These are phyloP conservation scores for Nephotettix cincticeps DNA, from an alignment of 1,140 invertebrate genomes.

Conservation along the genomic window DNA sequence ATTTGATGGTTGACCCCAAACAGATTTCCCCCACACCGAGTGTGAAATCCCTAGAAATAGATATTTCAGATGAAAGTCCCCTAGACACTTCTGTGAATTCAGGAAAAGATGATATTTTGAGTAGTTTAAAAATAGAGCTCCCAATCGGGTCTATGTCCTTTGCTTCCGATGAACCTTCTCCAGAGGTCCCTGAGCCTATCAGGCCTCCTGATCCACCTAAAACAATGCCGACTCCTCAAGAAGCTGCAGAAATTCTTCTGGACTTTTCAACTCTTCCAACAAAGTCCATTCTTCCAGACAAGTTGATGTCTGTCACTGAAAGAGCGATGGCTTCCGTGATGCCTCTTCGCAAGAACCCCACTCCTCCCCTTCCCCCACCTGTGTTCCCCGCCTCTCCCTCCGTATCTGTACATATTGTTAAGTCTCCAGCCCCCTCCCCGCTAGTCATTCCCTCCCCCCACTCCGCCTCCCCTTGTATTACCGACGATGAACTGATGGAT, in stretches of 20 bases:
- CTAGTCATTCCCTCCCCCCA: slow-evolving; percentile 67
- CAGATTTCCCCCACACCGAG: not conserved
- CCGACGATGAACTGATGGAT: slow-evolving; percentile 88
- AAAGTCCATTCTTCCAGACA: slow-evolving; percentile 43
- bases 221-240: slow-evolving; percentile 54
- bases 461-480: slow-evolving; percentile 76
- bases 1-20: slow-evolving; percentile 28
- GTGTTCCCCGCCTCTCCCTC: slow-evolving; percentile 62
- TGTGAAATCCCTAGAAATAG: slow-evolving; percentile 2
- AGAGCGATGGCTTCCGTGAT: slow-evolving; percentile 51
- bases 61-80: not conserved
- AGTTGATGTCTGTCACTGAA: slow-evolving; percentile 39
- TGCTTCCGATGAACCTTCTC: slow-evolving; percentile 24
- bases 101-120: slow-evolving; percentile 36
- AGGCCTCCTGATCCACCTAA: not conserved
- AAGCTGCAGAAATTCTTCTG: slow-evolving; percentile 60
- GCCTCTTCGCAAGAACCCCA: slow-evolving; percentile 54
- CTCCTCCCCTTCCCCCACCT: slow-evolving; percentile 49
- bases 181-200: slow-evolving; percentile 29
- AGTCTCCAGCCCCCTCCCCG: slow-evolving; percentile 72
- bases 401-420: slow-evolving; percentile 73
- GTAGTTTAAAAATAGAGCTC: slow-evolving; percentile 39
- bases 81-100: not conserved
- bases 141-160: slow-evolving; percentile 36
- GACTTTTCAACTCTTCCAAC: slow-evolving; percentile 66